phyloP scores from a whole-genome alignment of 2,888 invertebrate species.

The Gerosis bhagava region DNA sequence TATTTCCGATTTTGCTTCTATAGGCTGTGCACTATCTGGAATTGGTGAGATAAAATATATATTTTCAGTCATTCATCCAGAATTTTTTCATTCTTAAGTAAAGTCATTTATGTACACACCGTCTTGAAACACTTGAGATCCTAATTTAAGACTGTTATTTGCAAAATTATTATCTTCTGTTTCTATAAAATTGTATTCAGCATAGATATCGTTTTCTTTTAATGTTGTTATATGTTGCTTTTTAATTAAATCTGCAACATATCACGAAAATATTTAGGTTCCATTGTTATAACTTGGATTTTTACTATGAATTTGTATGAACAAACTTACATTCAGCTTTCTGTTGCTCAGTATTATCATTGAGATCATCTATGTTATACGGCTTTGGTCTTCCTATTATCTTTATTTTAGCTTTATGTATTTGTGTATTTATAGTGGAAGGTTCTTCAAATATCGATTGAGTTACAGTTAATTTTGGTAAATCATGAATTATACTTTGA shows the following conservation, averaged over 20 bases:
- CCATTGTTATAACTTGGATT: slow-evolving; percentile 27
- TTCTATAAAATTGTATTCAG: slow-evolving; percentile 48
- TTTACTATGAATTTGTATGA: background rate
- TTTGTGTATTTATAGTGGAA: slow-evolving; percentile 15
- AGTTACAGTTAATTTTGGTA: slow-evolving; percentile 3
- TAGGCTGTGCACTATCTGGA: slow-evolving; percentile 3
- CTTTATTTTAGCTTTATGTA: slow-evolving; percentile 39
- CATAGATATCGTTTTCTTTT: slow-evolving; percentile 45
- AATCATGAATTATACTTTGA: slow-evolving; percentile 1
- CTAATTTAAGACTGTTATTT: slow-evolving; percentile 18
- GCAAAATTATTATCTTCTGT: too few relatives aligned
- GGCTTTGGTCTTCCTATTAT: slow-evolving; percentile 60
- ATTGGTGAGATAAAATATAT: slow-evolving; percentile 5
- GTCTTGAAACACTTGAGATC: slow-evolving; percentile 5
- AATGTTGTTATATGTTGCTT: slow-evolving; percentile 34
- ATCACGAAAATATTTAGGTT: too few relatives aligned
- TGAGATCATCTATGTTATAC: slow-evolving; percentile 58
- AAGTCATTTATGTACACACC: slow-evolving; percentile 25
- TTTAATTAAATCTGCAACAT: slow-evolving; percentile 54
- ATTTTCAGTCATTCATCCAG: background rate
- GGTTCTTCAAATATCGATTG: slow-evolving; percentile 19
- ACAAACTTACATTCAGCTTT: slow-evolving; percentile 52
- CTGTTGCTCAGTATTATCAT: slow-evolving; percentile 34
- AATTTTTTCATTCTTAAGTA: background rate
- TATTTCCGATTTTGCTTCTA: background rate